These are phyloP conservation scores for Liolophura sinensis DNA, from an alignment of 1,140 invertebrate species.

Conservation along the genomic window DNA sequence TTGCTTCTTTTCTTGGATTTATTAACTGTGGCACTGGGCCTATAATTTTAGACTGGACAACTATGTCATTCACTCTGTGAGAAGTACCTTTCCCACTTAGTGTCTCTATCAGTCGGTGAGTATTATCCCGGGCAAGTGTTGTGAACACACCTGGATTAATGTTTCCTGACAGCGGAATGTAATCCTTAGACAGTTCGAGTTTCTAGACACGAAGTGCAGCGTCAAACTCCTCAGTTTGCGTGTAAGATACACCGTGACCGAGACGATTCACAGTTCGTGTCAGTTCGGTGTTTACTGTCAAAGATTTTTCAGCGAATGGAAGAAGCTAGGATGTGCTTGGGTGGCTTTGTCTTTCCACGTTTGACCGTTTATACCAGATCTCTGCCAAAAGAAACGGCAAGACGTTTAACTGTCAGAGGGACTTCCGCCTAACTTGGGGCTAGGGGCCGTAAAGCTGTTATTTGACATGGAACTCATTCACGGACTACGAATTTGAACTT, in stretches of 20 bases:
- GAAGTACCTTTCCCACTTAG: conserved; percentile 9
- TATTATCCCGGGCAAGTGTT: conserved; percentile 9
- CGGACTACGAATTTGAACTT: no score
- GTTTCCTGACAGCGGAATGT: background rate
- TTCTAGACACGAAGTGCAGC: no score
- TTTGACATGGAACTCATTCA: no score
- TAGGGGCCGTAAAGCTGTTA: no score
- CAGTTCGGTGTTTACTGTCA: background rate
- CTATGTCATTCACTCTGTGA: conserved; percentile 13
- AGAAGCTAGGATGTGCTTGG: conserved; percentile 11
- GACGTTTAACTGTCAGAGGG: no score
- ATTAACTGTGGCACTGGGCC: background rate
- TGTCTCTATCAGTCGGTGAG: conserved; percentile 11
- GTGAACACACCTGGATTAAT: conserved; percentile 4
- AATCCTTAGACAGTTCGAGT: no score
- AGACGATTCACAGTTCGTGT: background rate
- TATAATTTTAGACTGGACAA: conserved; percentile 4
- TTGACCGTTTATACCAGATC: no score
- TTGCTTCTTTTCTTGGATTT: background rate
- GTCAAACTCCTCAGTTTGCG: conserved; percentile 10
- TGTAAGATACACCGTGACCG: background rate
- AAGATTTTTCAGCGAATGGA: background rate
- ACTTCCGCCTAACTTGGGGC: no score
- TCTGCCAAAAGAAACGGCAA: no score
- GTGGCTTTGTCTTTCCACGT: no score